These are phyloP conservation scores for Microdon myrmicae DNA, from an alignment of 2,888 invertebrate species.

Conservation along the genomic window DNA sequence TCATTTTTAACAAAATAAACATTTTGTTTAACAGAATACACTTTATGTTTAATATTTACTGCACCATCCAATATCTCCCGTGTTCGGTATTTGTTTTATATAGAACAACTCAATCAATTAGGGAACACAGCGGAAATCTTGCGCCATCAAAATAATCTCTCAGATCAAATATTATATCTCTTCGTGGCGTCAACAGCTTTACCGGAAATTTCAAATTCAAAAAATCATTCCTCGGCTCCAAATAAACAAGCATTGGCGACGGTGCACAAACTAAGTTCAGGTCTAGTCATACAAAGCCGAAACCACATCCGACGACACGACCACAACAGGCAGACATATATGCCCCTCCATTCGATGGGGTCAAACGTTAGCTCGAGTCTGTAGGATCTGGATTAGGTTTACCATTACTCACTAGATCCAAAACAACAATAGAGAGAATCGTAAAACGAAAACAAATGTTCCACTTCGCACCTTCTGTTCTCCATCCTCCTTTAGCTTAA, in stretches of 20 bases:
- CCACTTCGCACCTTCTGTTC: neutral
- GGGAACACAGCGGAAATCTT: too few relatives aligned
- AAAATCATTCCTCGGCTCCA: conserved; percentile 34
- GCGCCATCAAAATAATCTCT: too few relatives aligned
- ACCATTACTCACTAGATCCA: conserved; percentile 15
- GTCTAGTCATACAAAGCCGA: too few relatives aligned
- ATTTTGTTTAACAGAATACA: too few relatives aligned
- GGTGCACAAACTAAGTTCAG: too few relatives aligned
- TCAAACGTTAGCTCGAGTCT: conserved; percentile 33
- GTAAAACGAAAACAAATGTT: conserved; percentile 6
- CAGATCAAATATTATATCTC: conserved; percentile 35
- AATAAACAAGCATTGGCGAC: conserved; percentile 20
- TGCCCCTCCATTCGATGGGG: conserved; percentile 27
- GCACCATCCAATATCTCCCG: too few relatives aligned
- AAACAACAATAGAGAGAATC: conserved; percentile 6
- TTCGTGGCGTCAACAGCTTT: conserved; percentile 34
- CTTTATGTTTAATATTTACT: too few relatives aligned
- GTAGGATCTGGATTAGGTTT: conserved; percentile 17
- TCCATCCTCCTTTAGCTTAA: conserved; percentile 28
- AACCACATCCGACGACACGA: conserved; percentile 28
- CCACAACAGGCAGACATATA: conserved; percentile 6
- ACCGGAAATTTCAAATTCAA: conserved; percentile 49
- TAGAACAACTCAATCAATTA: too few relatives aligned
- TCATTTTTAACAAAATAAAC: too few relatives aligned
- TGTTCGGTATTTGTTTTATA: too few relatives aligned